Evolutionary conservation across 2,888 invertebrate genomes (phyloP).

Genomic region (Sycophila texana): DNA sequence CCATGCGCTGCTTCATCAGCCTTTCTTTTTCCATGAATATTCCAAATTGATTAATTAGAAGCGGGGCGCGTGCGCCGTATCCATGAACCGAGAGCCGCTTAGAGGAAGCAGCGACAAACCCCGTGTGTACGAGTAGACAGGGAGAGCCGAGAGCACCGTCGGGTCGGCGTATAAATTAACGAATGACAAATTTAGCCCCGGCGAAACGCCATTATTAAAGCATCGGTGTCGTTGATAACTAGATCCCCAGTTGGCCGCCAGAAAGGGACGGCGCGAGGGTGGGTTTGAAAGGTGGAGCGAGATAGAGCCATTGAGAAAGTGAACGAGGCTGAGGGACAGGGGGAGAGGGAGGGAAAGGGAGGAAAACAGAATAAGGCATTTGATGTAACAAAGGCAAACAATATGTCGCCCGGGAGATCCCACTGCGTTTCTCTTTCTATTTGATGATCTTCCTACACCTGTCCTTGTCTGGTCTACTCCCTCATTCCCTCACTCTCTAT

Average conservation of each 20-base stretch:
- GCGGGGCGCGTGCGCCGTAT: neutral
- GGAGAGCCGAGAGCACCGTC: conserved; percentile 15
- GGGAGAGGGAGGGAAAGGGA: conserved; percentile 13
- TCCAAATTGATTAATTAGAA: conserved; percentile 51
- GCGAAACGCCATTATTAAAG: conserved; percentile 53
- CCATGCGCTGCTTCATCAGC: neutral
- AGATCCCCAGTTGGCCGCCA: conserved; percentile 46
- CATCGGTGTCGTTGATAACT: conserved; percentile 55
- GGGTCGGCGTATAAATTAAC: conserved; percentile 56
- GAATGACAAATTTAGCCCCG: conserved; percentile 56
- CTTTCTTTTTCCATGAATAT: neutral
- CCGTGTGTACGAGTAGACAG: conserved; percentile 14
- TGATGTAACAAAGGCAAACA: conserved; percentile 10
- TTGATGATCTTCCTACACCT: no score
- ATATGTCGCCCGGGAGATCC: conserved; percentile 1
- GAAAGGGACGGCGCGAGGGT: neutral
- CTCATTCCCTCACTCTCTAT: conserved; percentile 23
- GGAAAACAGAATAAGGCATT: neutral
- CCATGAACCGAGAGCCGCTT: no score
- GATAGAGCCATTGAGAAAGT: neutral
- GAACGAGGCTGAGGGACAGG: conserved; percentile 11
- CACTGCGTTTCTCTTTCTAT: no score
- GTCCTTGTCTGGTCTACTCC: no score
- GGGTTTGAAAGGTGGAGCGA: neutral
- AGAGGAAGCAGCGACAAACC: no score